A percentile compares a stretch with the other conserved stretches of the same genome.
phyloP scores from a whole-genome alignment of 2,797 vertebrate genomes.

The Lateolabrax maculatus region DNA sequence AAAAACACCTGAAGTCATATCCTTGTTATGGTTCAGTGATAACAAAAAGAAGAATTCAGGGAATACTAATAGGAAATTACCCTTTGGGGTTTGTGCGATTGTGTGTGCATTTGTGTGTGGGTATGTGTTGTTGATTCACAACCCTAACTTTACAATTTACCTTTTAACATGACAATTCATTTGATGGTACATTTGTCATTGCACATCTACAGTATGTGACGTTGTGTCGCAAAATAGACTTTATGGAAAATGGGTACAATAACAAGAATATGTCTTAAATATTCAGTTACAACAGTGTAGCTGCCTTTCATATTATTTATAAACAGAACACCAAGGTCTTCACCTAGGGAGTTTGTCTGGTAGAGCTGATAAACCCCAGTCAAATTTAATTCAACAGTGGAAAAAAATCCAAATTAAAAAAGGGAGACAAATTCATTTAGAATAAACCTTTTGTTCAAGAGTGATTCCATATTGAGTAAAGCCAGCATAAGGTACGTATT shows the following conservation, averaged over 20 bases:
- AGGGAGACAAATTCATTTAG: neutral
- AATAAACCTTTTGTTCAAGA: constrained; percentile 37
- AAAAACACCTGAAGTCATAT: constrained; percentile 31
- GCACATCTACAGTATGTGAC: too few relatives aligned
- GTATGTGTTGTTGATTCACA: too few relatives aligned
- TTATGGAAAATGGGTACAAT: neutral
- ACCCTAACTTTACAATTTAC: too few relatives aligned
- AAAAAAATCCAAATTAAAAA: constrained; percentile 42
- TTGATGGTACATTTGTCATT: neutral
- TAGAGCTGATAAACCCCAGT: constrained; percentile 33
- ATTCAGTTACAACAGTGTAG: neutral
- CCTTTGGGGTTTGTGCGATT: neutral
- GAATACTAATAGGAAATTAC: constrained; percentile 13
- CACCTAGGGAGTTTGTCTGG: constrained; percentile 21
- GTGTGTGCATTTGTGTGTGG: neutral
- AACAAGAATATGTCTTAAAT: neutral
- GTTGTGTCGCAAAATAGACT: neutral
- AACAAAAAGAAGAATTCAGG: constrained; percentile 24
- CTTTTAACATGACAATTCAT: too few relatives aligned
- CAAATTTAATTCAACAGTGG: constrained; percentile 17
- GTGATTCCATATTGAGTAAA: constrained; percentile 6
- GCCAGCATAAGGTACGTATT: constrained; percentile 15
- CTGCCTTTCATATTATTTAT: constrained; percentile 5
- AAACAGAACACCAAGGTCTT: neutral
- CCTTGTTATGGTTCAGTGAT: constrained; percentile 30